Conservation (phyloP, 2,888 invertebrate species). For the Ennomos fuscantarius region DNA sequence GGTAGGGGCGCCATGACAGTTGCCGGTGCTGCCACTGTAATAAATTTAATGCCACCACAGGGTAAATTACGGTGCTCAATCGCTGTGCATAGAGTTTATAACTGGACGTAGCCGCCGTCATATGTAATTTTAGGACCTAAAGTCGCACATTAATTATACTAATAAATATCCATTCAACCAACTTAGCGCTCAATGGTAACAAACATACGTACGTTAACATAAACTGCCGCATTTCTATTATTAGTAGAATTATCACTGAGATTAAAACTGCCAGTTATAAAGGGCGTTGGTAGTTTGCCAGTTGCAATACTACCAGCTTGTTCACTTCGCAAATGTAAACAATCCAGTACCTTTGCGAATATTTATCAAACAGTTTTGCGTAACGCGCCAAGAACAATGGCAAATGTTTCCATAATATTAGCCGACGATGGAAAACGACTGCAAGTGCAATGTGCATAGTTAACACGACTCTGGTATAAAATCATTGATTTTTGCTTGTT, state of each 20-base stretch:
- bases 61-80: too few species aligned
- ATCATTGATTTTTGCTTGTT: constrained; percentile 41
- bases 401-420: constrained; percentile 76
- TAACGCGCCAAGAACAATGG: constrained; percentile 76
- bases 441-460: constrained; percentile 18
- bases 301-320: constrained; percentile 39
- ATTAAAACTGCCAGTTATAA: constrained; percentile 8
- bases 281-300: constrained; percentile 21
- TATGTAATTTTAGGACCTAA: too few species aligned
- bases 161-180: too few species aligned
- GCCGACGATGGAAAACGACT: constrained; percentile 54
- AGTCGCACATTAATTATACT: too few species aligned
- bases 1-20: too few species aligned
- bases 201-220: too few species aligned
- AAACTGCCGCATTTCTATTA: too few species aligned
- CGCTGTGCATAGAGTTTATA: too few species aligned
- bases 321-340: constrained; percentile 71
- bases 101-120: too few species aligned
- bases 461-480: constrained; percentile 44
- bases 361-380: constrained; percentile 78
- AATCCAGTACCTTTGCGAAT: constrained; percentile 62
- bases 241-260: constrained; percentile 4
- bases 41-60: too few species aligned
- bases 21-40: too few species aligned
- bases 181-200: too few species aligned